phyloP scores from a whole-genome alignment of 2,113 vertebrate genomes.

The Trinectes maculatus region DNA sequence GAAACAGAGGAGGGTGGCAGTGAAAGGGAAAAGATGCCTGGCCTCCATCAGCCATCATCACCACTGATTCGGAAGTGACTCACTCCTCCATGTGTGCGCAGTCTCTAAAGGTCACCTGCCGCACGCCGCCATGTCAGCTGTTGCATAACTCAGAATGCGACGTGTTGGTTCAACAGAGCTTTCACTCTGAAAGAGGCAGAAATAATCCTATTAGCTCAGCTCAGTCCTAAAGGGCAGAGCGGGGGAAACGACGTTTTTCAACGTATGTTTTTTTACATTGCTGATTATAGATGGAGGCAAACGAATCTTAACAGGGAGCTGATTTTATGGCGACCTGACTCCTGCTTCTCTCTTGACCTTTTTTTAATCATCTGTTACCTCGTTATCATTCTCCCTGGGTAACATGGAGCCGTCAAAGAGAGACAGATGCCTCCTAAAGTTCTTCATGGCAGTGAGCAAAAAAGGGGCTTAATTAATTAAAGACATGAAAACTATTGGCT shows the following conservation, averaged over 20 bases:
- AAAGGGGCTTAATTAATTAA: no score
- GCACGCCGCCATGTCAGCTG: conserved; percentile 39
- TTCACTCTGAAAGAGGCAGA: conserved; percentile 6
- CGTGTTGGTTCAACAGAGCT: conserved; percentile 7
- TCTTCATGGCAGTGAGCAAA: no score
- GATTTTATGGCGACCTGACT: neutral
- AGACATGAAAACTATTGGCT: no score
- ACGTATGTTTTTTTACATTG: neutral
- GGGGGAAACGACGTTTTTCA: neutral
- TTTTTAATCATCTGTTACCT: no score
- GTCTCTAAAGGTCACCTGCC: conserved; percentile 58
- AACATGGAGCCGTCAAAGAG: no score
- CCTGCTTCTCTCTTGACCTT: no score
- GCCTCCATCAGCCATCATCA: conserved; percentile 66
- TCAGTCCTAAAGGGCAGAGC: neutral
- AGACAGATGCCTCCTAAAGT: no score
- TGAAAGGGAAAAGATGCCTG: conserved; percentile 52
- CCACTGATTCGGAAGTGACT: conserved; percentile 64
- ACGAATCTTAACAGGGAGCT: neutral
- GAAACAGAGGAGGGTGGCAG: conserved; percentile 46
- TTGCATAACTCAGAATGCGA: conserved; percentile 51
- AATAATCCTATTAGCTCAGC: conserved; percentile 10
- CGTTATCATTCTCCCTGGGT: no score
- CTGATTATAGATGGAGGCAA: neutral
- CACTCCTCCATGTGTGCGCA: conserved; percentile 53